These are phyloP conservation scores for Emys orbicularis DNA, from an alignment of 2,797 vertebrate species.

Conservation along the genomic window DNA sequence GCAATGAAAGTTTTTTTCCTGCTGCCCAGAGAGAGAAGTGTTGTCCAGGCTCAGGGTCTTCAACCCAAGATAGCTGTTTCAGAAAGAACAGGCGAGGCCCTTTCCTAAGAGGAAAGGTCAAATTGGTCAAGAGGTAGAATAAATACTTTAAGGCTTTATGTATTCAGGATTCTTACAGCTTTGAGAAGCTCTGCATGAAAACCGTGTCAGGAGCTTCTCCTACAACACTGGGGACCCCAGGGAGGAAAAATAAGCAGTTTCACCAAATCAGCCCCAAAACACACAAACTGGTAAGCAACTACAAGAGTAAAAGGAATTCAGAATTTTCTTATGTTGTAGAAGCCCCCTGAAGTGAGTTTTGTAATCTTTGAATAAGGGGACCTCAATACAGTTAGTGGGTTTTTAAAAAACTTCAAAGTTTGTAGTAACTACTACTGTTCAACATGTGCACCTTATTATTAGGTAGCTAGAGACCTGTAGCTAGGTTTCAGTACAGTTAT, in stretches of 20 bases:
- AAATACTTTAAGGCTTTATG: not conserved
- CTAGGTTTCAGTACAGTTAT: not conserved
- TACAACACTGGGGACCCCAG: not conserved
- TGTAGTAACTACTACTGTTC: not conserved
- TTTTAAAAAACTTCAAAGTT: not conserved
- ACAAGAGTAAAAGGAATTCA: not conserved
- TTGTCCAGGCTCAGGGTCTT: not conserved
- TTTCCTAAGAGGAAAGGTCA: not conserved
- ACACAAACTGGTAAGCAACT: not conserved
- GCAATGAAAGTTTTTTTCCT: not conserved
- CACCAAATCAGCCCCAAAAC: not conserved
- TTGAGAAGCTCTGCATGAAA: not conserved
- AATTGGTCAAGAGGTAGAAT: not conserved
- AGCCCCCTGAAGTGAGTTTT: not conserved
- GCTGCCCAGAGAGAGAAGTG: not conserved
- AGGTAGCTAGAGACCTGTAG: not conserved
- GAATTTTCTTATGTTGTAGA: not conserved
- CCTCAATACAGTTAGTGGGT: not conserved
- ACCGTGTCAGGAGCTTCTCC: too few species aligned
- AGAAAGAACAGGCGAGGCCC: not conserved
- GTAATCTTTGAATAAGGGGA: not conserved
- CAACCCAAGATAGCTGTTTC: not conserved
- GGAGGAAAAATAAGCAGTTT: not conserved
- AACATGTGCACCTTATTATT: not conserved
- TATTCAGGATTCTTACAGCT: not conserved